Percentiles rank a stretch among this genome's conserved stretches.
Conservation (phyloP, 2,797 vertebrate genomes). For the Spizella passerina region DNA sequence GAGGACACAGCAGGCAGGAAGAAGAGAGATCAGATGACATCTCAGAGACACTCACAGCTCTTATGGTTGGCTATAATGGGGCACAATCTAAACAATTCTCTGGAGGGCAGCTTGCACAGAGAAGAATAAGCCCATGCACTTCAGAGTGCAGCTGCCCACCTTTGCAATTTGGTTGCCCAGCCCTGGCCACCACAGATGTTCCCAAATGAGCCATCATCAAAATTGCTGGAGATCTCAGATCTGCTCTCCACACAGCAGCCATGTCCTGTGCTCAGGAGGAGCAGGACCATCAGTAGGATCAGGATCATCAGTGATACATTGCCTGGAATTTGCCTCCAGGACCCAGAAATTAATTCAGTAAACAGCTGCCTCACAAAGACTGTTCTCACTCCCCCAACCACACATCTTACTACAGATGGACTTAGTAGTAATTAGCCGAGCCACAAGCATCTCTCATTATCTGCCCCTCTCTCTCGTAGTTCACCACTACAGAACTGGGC, state of each 20-base stretch:
- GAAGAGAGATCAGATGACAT: background rate
- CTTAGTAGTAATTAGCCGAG: background rate
- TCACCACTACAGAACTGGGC: background rate
- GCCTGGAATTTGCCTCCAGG: background rate
- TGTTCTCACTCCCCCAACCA: background rate
- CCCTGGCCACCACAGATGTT: background rate
- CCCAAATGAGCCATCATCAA: background rate
- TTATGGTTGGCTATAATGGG: background rate
- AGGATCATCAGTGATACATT: background rate
- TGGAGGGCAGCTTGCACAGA: background rate
- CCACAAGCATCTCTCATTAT: background rate
- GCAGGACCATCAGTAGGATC: background rate
- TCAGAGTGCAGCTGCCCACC: background rate
- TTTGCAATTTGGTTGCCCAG: background rate
- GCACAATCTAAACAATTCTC: background rate
- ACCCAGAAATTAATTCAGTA: background rate
- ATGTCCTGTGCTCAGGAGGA: fast-evolving
- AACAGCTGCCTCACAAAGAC: background rate
- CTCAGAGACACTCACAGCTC: background rate
- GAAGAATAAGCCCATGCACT: background rate
- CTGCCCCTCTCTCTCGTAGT: background rate
- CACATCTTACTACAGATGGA: background rate
- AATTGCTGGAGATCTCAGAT: background rate
- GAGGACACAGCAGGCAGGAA: background rate
- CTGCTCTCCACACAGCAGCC: background rate